Conservation (phyloP, 2,888 invertebrate genomes). For the Synanthedon tipuliformis region DNA sequence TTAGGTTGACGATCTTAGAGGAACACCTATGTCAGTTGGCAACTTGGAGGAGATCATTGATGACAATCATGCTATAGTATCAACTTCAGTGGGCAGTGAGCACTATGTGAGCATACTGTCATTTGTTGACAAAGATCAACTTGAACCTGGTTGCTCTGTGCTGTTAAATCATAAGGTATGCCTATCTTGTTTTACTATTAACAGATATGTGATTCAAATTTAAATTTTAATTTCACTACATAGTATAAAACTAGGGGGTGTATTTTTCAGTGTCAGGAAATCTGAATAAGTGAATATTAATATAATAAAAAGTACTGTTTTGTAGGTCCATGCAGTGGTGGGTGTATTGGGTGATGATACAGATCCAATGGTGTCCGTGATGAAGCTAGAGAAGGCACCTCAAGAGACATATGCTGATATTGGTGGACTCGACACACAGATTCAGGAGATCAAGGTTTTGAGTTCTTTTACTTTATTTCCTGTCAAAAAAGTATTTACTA, state of each 20-base stretch:
- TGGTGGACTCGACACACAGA: constrained; percentile 96
- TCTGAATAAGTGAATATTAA: too few relatives aligned
- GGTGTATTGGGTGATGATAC: constrained; percentile 99
- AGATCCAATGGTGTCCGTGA: constrained; percentile 99
- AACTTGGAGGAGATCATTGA: constrained; percentile 99
- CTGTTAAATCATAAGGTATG: constrained; percentile 94
- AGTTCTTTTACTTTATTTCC: background rate
- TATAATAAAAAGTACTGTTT: too few relatives aligned
- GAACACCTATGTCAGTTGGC: constrained; percentile 99
- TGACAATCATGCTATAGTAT: constrained; percentile 99
- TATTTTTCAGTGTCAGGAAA: too few relatives aligned
- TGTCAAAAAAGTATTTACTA: background rate
- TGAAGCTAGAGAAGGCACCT: constrained; percentile 99
- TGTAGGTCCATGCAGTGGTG: constrained; percentile 95
- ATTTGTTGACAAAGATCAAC: constrained; percentile 99
- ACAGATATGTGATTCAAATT: background rate
- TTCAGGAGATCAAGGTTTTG: constrained; percentile 73
- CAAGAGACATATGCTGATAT: constrained; percentile 99
- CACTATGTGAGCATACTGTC: constrained; percentile 99
- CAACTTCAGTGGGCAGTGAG: constrained; percentile 98
- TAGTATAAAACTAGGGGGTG: too few relatives aligned
- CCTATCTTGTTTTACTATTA: background rate
- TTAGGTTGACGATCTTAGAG: constrained; percentile 95
- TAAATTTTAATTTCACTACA: too few relatives aligned
- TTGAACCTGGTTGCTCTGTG: constrained; percentile 99